phyloP scores from a whole-genome alignment of 2,797 vertebrate species.

The Ibycter americanus region DNA sequence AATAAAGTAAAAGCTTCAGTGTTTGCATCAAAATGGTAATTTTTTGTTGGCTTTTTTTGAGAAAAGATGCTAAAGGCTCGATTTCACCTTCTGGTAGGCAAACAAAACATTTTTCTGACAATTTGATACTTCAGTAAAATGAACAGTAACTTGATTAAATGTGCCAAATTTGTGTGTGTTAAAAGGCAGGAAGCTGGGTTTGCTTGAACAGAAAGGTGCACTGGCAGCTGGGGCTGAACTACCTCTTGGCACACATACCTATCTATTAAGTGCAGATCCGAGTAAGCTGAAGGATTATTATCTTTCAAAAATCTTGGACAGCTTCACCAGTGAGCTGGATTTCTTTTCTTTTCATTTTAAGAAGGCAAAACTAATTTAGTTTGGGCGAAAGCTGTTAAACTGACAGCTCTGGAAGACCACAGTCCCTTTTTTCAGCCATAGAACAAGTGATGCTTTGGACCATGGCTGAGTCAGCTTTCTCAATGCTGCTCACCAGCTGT shows the following conservation, averaged over 20 bases:
- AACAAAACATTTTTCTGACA: constrained; percentile 38
- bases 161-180: neutral
- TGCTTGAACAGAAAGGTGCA: neutral
- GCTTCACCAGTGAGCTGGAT: neutral
- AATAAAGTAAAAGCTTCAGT: neutral
- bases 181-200: neutral
- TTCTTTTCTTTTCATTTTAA: neutral
- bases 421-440: neutral
- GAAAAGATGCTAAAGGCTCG: neutral
- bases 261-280: neutral
- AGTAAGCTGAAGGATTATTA: neutral
- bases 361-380: neutral
- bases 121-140: neutral
- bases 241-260: neutral
- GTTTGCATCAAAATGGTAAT: neutral
- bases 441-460: neutral
- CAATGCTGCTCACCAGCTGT: neutral
- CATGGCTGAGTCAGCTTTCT: neutral
- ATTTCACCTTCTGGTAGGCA: constrained; percentile 26
- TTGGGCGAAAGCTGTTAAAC: neutral
- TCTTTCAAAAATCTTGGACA: neutral
- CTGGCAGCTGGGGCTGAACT: neutral
- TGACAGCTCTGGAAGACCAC: neutral
- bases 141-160: neutral
- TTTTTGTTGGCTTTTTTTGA: neutral